Conservation (phyloP, 2,888 invertebrate genomes). For the Drosophila parthenogenetica region DNA sequence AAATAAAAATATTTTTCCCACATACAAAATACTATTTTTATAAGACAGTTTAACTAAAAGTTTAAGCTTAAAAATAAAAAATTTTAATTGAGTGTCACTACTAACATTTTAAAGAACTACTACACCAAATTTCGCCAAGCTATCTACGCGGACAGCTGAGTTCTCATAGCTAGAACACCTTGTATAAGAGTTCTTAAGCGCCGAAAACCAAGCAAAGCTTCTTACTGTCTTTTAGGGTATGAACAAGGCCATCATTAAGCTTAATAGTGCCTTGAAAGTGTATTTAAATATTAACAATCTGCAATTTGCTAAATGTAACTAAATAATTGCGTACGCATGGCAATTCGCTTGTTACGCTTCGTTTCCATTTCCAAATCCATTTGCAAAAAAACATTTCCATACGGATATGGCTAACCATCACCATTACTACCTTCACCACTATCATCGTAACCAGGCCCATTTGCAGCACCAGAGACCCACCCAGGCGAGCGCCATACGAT, state of each 20-base stretch:
- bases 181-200: not conserved
- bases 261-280: slow-evolving; percentile 6
- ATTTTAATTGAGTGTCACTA: too few relatives aligned
- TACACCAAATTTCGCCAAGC: not conserved
- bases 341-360: slow-evolving; percentile 26
- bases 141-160: not conserved
- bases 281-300: slow-evolving; percentile 33
- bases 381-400: slow-evolving; percentile 34
- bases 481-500: slow-evolving; percentile 80
- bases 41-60: too few relatives aligned
- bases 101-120: too few relatives aligned
- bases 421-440: slow-evolving; percentile 17
- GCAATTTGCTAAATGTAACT: slow-evolving; percentile 60
- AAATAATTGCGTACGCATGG: slow-evolving; percentile 53
- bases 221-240: not conserved
- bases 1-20: not conserved
- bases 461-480: slow-evolving; percentile 75
- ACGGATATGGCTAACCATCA: slow-evolving; percentile 37
- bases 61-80: too few relatives aligned
- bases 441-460: slow-evolving; percentile 48
- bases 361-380: slow-evolving; percentile 48
- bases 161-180: not conserved
- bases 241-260: not conserved
- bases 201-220: not conserved
- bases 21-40: not conserved